These are phyloP conservation scores for Taxidea taxus DNA, from an alignment of 2,113 vertebrate genomes.

Conservation along the genomic window DNA sequence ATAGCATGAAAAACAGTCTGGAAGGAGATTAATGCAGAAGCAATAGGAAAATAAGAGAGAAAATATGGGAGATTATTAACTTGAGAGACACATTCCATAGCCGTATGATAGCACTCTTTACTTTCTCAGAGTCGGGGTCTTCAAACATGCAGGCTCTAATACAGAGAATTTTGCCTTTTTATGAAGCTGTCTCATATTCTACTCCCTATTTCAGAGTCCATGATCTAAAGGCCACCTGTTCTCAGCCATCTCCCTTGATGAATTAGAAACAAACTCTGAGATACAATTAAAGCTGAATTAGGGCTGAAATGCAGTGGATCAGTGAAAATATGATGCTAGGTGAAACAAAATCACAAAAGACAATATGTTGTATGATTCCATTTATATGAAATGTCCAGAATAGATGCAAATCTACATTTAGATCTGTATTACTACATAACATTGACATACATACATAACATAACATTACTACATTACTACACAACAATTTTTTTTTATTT, in stretches of 20 bases:
- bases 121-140: not conserved
- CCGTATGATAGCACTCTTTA: not conserved
- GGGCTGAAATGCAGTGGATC: not conserved
- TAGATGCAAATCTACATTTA: not conserved
- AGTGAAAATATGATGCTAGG: not conserved
- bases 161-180: not conserved
- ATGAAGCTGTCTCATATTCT: not conserved
- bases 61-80: not conserved
- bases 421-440: not conserved
- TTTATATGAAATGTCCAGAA: not conserved
- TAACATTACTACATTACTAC: no score
- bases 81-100: not conserved
- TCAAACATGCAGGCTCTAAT: not conserved
- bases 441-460: no score
- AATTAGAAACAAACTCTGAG: not conserved
- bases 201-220: not conserved
- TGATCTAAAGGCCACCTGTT: not conserved
- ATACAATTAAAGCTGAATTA: not conserved
- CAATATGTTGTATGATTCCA: not conserved
- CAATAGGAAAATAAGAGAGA: not conserved
- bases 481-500: no score
- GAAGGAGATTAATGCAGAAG: not conserved
- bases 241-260: not conserved
- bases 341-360: not conserved
- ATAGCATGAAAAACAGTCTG: not conserved